These are phyloP conservation scores for Agrochola circellaris DNA, from an alignment of 2,888 invertebrate genomes.

Conservation along the genomic window DNA sequence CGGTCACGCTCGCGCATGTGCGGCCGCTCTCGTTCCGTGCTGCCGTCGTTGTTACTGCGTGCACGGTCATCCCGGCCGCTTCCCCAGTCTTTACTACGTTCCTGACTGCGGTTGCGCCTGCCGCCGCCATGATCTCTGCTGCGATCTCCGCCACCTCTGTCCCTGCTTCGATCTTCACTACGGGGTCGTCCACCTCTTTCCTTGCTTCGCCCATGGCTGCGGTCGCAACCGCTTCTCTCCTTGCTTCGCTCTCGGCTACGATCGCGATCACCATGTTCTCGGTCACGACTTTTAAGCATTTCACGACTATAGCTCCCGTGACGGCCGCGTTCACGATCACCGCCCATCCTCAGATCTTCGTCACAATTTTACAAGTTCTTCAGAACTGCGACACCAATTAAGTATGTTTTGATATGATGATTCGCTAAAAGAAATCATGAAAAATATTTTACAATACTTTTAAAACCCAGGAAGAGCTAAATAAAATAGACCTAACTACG, in stretches of 20 bases:
- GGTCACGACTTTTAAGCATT: slow-evolving; percentile 30
- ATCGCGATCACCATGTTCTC: slow-evolving; percentile 20
- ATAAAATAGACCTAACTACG: background rate
- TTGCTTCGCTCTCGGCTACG: slow-evolving; percentile 34
- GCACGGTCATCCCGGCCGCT: slow-evolving; percentile 42
- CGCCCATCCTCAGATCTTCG: slow-evolving; percentile 41
- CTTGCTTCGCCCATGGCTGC: slow-evolving; percentile 9
- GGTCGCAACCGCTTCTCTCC: slow-evolving; percentile 19
- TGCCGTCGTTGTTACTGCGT: slow-evolving; percentile 6
- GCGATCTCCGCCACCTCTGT: background rate
- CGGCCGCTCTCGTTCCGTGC: slow-evolving; percentile 47
- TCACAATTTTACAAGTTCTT: slow-evolving; percentile 28
- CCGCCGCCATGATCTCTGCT: slow-evolving; percentile 14
- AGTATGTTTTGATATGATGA: background rate
- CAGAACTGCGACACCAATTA: slow-evolving; percentile 5
- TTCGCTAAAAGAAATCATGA: slow-evolving; percentile 9
- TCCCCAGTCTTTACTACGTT: slow-evolving; percentile 34
- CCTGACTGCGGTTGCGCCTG: slow-evolving; percentile 47
- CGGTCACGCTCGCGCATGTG: slow-evolving; percentile 67
- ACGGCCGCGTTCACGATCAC: slow-evolving; percentile 43
- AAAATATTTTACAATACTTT: slow-evolving; percentile 4
- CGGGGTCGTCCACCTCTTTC: slow-evolving; percentile 9
- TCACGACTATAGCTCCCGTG: slow-evolving; percentile 72
- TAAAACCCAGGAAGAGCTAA: background rate
- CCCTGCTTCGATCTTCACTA: slow-evolving; percentile 12